phyloP scores from a whole-genome alignment of 1,140 invertebrate species.

The Belonocnema kinseyi region DNA sequence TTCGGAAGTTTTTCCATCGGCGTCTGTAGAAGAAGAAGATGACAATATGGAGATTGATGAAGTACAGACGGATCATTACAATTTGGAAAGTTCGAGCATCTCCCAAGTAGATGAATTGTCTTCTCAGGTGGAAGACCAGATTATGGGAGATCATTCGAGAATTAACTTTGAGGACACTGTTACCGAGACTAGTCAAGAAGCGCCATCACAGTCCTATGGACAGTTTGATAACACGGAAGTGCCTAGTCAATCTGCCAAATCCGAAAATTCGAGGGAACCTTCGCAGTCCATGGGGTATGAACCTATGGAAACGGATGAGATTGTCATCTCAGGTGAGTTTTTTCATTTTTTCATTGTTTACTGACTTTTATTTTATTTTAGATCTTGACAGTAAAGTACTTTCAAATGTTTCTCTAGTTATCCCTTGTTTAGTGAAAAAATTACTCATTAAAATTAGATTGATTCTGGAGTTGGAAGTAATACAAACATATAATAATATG shows the following conservation, averaged over 20 bases:
- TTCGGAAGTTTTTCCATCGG: slow-evolving; percentile 33
- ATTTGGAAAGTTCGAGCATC: slow-evolving; percentile 3
- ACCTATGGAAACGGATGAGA: slow-evolving; percentile 61
- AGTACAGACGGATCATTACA: slow-evolving; percentile 36
- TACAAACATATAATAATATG: too few species aligned
- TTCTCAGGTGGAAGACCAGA: slow-evolving; percentile 47
- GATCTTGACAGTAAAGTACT: too few species aligned
- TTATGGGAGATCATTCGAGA: slow-evolving; percentile 40
- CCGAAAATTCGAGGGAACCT: slow-evolving; percentile 62
- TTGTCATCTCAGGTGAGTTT: slow-evolving; percentile 40
- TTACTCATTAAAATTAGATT: too few species aligned
- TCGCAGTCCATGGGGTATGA: slow-evolving; percentile 60
- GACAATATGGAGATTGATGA: slow-evolving; percentile 20
- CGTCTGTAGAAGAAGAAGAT: background rate
- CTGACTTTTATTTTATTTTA: too few species aligned
- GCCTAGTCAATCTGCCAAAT: slow-evolving; percentile 69
- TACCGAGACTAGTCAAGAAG: slow-evolving; percentile 63
- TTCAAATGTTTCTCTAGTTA: too few species aligned
- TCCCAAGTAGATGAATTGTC: slow-evolving; percentile 50
- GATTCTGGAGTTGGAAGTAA: too few species aligned
- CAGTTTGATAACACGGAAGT: slow-evolving; percentile 61
- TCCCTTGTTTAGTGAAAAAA: too few species aligned
- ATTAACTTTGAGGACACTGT: slow-evolving; percentile 52
- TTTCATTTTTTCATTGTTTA: background rate
- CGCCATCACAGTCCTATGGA: slow-evolving; percentile 69